Conservation (phyloP, 2,797 vertebrate species). For the Enteromius treurensis region DNA sequence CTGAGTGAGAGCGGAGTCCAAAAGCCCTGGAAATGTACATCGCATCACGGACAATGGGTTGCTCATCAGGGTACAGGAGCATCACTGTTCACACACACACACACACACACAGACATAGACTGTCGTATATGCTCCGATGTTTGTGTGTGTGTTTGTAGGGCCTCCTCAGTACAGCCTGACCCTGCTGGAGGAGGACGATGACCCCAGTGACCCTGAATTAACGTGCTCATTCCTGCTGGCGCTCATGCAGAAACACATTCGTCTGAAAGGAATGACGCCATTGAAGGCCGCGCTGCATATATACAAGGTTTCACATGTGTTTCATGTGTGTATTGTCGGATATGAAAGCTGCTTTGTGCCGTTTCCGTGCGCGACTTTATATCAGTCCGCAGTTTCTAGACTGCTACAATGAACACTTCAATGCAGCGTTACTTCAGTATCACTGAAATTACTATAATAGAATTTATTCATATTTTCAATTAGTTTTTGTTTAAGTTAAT, state of each 20-base stretch:
- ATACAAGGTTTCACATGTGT: constrained; percentile 63
- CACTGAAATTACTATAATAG: neutral
- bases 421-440: neutral
- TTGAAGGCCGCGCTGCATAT: constrained; percentile 68
- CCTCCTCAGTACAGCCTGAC: constrained; percentile 74
- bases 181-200: constrained; percentile 64
- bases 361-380: no score
- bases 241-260: constrained; percentile 79
- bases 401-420: neutral
- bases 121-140: no score
- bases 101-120: no score
- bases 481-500: neutral
- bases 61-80: constrained; percentile 62
- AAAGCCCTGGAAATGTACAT: constrained; percentile 68
- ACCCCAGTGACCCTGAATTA: constrained; percentile 34
- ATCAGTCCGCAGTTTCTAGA: neutral
- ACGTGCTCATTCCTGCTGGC: constrained; percentile 78
- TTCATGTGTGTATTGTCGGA: neutral
- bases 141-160: constrained; percentile 27
- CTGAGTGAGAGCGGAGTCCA: constrained; percentile 32
- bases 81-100: no score
- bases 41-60: constrained; percentile 75
- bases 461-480: neutral
- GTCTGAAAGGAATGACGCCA: constrained; percentile 60
- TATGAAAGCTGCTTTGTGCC: neutral